phyloP scores from a whole-genome alignment of 2,113 vertebrate species.

The Irena cyanogastra region DNA sequence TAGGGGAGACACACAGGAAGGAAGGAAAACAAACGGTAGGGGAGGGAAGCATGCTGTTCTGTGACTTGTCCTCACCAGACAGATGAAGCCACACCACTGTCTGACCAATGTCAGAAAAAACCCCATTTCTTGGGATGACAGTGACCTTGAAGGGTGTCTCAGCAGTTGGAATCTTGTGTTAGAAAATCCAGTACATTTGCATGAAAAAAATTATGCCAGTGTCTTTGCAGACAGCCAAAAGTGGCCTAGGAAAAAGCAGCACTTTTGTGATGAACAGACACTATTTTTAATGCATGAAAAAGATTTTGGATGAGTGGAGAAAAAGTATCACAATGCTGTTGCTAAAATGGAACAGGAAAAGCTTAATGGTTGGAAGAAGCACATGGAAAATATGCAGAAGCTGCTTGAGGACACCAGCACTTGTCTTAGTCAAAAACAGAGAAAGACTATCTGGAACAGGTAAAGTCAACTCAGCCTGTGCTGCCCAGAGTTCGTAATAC shows the following conservation, averaged over 20 bases:
- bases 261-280: neutral
- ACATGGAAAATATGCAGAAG: conserved; percentile 83
- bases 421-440: conserved; percentile 84
- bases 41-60: neutral
- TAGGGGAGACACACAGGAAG: neutral
- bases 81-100: neutral
- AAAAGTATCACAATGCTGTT: conserved; percentile 78
- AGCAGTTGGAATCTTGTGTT: neutral
- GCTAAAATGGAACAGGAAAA: conserved; percentile 89
- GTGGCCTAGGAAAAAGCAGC: neutral
- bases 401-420: conserved; percentile 85
- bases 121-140: neutral
- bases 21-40: neutral
- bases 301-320: neutral
- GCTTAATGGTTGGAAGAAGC: conserved; percentile 83
- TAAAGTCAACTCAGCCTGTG: conserved; percentile 63
- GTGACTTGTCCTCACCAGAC: neutral
- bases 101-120: neutral
- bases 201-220: neutral
- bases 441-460: conserved; percentile 75
- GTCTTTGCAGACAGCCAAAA: neutral
- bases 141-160: neutral
- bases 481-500: neutral
- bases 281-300: neutral
- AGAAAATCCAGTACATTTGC: neutral